phyloP scores from a whole-genome alignment of 2,113 vertebrate species.

The Clupea harengus region DNA sequence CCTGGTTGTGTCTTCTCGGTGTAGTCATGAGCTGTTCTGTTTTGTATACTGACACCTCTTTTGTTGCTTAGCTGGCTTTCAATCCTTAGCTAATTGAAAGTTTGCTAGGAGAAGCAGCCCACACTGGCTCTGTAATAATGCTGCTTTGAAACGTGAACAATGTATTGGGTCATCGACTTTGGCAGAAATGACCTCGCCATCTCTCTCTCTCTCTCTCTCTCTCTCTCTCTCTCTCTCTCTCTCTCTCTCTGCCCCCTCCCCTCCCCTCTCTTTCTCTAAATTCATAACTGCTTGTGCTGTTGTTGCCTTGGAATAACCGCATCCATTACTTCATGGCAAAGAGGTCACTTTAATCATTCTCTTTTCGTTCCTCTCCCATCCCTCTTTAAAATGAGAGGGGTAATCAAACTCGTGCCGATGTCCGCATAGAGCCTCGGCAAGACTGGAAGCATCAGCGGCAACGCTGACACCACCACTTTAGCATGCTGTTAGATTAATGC shows the following conservation, averaged over 20 bases:
- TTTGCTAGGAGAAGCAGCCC: background rate
- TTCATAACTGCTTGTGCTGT: background rate
- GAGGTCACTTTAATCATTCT: conserved; percentile 5
- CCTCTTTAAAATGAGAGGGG: conserved; percentile 14
- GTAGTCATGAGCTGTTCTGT: background rate
- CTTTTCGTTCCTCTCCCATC: background rate
- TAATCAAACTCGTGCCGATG: background rate
- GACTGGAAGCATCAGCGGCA: conserved; percentile 3
- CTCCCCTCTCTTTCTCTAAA: background rate
- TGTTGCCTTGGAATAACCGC: background rate
- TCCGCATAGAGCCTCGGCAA: background rate
- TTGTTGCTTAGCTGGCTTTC: background rate
- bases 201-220: background rate
- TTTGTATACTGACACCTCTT: background rate
- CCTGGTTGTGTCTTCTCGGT: background rate
- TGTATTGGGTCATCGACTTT: background rate
- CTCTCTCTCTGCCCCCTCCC: too few relatives aligned
- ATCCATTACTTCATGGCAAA: background rate
- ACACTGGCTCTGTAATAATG: conserved; percentile 2
- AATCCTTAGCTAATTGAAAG: conserved; percentile 17
- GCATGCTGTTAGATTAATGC: conserved; percentile 28
- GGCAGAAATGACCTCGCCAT: conserved; percentile 18
- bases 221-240: background rate
- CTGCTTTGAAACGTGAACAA: conserved; percentile 13
- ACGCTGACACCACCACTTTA: conserved; percentile 13